A percentile compares a stretch with the other conserved stretches of the same genome.
These are phyloP conservation scores for Capreolus pygargus DNA, from an alignment of 2,113 vertebrate genomes.

Conservation along the genomic window DNA sequence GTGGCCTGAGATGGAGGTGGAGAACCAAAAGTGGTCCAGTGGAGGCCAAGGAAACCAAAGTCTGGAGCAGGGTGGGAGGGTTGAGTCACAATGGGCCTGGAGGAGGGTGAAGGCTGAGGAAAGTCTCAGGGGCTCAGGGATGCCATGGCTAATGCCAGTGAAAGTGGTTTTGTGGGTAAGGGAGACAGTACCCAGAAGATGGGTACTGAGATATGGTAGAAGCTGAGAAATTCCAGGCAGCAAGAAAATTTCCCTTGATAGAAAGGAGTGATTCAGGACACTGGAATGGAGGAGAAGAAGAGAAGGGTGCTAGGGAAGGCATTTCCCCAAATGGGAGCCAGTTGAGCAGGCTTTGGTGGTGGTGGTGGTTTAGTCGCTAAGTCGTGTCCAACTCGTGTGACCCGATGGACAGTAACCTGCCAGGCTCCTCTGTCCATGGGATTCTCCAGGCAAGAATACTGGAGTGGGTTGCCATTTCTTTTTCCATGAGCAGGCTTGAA, in stretches of 20 bases:
- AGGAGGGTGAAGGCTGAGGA: background rate
- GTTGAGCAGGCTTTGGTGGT: background rate
- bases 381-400: background rate
- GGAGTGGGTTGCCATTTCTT: background rate
- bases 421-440: background rate
- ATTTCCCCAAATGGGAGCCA: background rate
- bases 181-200: accelerated
- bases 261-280: background rate
- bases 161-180: background rate
- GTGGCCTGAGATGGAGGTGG: background rate
- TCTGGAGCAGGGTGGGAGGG: background rate
- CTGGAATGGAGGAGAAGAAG: background rate
- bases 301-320: background rate
- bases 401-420: background rate
- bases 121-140: background rate
- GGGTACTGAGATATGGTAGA: background rate
- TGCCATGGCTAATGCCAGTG: background rate
- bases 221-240: background rate
- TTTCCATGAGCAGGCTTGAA: background rate
- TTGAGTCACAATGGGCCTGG: background rate
- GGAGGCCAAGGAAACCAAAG: background rate
- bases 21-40: background rate
- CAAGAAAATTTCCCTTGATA: background rate
- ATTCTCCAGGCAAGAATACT: background rate
- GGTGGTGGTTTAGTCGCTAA: background rate